Conservation (phyloP, 1,140 invertebrate genomes). For the Cephus cinctus region DNA sequence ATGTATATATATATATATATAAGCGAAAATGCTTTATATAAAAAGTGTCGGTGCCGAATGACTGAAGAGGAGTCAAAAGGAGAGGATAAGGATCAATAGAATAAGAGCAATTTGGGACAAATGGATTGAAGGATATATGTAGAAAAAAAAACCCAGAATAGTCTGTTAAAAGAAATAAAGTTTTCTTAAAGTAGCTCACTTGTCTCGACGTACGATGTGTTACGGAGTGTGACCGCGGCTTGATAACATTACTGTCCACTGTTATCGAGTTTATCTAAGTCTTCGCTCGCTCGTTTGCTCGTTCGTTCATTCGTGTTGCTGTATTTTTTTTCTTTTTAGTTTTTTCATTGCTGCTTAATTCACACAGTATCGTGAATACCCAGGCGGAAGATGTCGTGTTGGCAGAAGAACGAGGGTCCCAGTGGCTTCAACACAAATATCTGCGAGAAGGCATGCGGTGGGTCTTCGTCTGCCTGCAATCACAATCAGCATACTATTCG, state of each 20-base stretch:
- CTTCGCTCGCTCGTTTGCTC: too few relatives aligned
- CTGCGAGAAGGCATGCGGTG: conserved; percentile 87
- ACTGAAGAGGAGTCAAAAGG: too few relatives aligned
- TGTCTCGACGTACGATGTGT: conserved; percentile 29
- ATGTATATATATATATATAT: conserved; percentile 16
- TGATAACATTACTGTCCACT: conserved; percentile 19
- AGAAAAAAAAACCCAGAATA: too few relatives aligned
- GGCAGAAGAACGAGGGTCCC: conserved; percentile 81
- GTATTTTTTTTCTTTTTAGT: background rate
- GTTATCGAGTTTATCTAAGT: too few relatives aligned
- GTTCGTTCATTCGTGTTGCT: background rate
- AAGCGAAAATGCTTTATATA: conserved; percentile 41
- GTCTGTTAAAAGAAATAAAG: conserved; percentile 22
- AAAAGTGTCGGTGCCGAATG: too few relatives aligned
- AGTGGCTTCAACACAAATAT: conserved; percentile 86
- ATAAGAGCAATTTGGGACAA: too few relatives aligned
- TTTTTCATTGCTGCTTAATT: conserved; percentile 23
- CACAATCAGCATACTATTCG: conserved; percentile 1
- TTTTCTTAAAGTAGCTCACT: conserved; percentile 37
- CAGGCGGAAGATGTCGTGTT: conserved; percentile 91
- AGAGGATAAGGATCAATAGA: too few relatives aligned
- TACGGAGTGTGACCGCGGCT: conserved; percentile 17
- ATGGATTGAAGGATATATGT: too few relatives aligned
- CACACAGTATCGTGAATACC: conserved; percentile 82
- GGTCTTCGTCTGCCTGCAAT: conserved; percentile 89